Conservation (phyloP, 1,140 invertebrate species). For the Drusus annulatus region DNA sequence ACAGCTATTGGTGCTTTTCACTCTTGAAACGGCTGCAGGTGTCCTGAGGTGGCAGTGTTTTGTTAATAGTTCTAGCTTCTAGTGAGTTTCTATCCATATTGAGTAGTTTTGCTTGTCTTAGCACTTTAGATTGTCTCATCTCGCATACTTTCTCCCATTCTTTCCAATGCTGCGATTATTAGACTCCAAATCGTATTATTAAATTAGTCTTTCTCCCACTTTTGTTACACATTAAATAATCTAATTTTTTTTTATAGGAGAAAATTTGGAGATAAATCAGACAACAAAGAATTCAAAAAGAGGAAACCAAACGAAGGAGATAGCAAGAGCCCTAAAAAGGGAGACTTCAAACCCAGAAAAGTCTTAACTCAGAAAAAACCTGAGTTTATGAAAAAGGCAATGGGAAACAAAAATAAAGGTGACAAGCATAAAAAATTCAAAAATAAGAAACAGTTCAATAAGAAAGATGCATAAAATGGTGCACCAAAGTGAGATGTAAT, state of each 20-base stretch:
- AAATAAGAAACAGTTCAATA: slow-evolving; percentile 22
- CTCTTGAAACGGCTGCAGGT: too few species aligned
- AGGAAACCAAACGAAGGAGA: slow-evolving; percentile 6
- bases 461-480: slow-evolving; percentile 13
- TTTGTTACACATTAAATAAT: neutral
- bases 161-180: neutral
- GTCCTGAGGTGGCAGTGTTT: neutral
- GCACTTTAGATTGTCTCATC: neutral
- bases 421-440: slow-evolving; percentile 12
- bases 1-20: too few species aligned
- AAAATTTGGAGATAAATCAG: slow-evolving; percentile 19
- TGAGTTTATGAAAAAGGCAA: slow-evolving; percentile 31
- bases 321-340: neutral
- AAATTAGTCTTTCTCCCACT: neutral
- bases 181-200: neutral
- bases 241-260: neutral
- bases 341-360: slow-evolving; percentile 17
- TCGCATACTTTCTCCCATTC: neutral
- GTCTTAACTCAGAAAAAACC: slow-evolving; percentile 13
- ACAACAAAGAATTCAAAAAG: slow-evolving; percentile 22
- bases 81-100: neutral
- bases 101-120: neutral
- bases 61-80: neutral
- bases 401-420: slow-evolving; percentile 28
- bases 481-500: too few species aligned